Percentiles rank a stretch among this genome's conserved stretches.
Conservation (phyloP, 2,797 vertebrate genomes). For the Scolopax rusticola region DNA sequence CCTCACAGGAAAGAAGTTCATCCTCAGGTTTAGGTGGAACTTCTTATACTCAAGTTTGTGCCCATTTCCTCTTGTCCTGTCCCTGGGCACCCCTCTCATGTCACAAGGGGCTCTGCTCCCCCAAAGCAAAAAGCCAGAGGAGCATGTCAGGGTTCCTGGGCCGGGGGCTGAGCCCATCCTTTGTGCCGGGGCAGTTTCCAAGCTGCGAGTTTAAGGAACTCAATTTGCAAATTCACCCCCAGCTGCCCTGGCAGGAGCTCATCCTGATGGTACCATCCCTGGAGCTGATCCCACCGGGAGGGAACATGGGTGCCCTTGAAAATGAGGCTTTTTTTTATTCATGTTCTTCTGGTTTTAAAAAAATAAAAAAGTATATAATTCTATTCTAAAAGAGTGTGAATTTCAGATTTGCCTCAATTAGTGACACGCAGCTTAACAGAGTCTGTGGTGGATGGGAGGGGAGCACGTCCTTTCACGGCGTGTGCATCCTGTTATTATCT, state of each 20-base stretch:
- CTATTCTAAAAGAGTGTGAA: background rate
- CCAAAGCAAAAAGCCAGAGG: rapidly evolving
- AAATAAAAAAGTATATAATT: background rate
- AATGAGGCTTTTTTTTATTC: background rate
- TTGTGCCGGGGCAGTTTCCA: rapidly evolving
- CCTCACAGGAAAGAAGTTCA: no score
- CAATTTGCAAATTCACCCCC: background rate
- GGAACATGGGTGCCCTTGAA: background rate
- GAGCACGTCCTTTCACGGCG: background rate
- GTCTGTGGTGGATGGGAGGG: background rate
- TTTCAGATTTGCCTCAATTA: background rate
- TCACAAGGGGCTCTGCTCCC: no score
- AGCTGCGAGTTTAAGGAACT: no score
- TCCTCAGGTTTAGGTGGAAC: no score
- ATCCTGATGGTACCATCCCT: background rate
- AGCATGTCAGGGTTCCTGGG: rapidly evolving
- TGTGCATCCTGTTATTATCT: background rate
- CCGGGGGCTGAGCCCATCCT: background rate
- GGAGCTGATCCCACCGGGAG: background rate
- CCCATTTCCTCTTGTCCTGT: no score
- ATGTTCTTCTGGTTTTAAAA: background rate
- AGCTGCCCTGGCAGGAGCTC: background rate
- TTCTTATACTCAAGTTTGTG: no score
- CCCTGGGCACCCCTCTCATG: no score
- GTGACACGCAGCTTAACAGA: background rate